Evolutionary conservation across 1,140 invertebrate species (phyloP).

Genomic region (Drosophila lacteicornis): DNA sequence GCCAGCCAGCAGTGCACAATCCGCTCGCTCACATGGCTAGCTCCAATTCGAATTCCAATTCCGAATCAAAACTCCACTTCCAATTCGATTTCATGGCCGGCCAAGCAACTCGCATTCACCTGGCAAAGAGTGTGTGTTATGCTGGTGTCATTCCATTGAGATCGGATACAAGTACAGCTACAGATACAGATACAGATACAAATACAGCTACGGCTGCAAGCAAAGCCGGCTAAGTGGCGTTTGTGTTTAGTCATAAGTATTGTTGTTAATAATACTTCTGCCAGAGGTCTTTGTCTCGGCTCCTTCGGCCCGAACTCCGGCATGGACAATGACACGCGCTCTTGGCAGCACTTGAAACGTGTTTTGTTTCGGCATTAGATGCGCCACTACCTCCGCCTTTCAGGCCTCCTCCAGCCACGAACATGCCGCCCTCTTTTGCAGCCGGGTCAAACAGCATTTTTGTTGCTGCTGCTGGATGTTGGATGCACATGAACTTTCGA

Average conservation of each 20-base stretch:
- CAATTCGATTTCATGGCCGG: slow-evolving; percentile 74
- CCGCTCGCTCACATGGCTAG: slow-evolving; percentile 36
- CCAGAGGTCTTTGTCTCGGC: slow-evolving; percentile 69
- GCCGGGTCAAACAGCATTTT: slow-evolving; percentile 56
- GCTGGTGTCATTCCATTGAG: slow-evolving; percentile 61
- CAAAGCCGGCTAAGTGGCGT: slow-evolving; percentile 57
- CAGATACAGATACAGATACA: slow-evolving; percentile 1
- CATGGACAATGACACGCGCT: slow-evolving; percentile 69
- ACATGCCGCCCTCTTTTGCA: slow-evolving; percentile 10
- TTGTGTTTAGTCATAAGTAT: slow-evolving; percentile 64
- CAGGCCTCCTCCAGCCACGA: background rate
- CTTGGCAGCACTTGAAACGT: slow-evolving; percentile 57
- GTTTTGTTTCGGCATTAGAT: slow-evolving; percentile 51
- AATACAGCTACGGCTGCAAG: slow-evolving; percentile 30
- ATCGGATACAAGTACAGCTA: slow-evolving; percentile 33
- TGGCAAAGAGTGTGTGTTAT: slow-evolving; percentile 50
- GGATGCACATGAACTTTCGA: slow-evolving; percentile 72
- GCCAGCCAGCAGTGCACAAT: slow-evolving; percentile 19
- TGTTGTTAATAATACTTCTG: slow-evolving; percentile 43
- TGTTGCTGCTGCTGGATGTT: slow-evolving; percentile 18
- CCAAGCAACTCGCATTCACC: slow-evolving; percentile 69
- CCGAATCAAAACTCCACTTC: slow-evolving; percentile 61
- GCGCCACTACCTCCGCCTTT: background rate
- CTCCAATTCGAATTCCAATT: slow-evolving; percentile 47
- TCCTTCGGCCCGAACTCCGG: slow-evolving; percentile 41